Evolutionary conservation across 2,797 vertebrate genomes (phyloP), one percentile per base, ranked within the genome.

Genomic region (Benthosema pterotum): DNA sequence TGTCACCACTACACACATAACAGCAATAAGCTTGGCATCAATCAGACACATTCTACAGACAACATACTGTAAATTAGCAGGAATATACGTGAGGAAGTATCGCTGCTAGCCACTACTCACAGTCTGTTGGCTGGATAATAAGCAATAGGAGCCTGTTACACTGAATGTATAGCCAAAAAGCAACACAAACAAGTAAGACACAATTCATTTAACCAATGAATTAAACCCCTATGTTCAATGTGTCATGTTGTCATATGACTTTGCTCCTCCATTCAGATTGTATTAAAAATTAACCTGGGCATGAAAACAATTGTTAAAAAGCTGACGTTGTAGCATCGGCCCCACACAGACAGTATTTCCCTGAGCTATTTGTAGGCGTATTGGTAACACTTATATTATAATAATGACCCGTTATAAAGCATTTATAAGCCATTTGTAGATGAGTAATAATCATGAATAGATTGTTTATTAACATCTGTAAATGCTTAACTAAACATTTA

Each of bases 61-160:
- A 25, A 11, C 42, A 64, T 47, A n/a, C n/a, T n/a, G n/a, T n/a
- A 14, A 72, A 70, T 60, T 47, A 50, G 45, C 57, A 52, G 57
- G 71, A 80, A 60, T 55, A 64, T 68, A 53, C 49, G 74, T 0
- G 13, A 47, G 48, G 56, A 32, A 48, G 53, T 52, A 49, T 57
- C 22, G 60, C 22, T 61, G 63, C 60, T 53, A 46, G 51, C 19
- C 59, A 54, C 62, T 14, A 28, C 51, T 57, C 71, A 76, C 76
- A 69, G 65, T 65, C 62, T 66, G 69, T 76, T 72, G 80, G 75
- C 63, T 82, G 63, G 54, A 72, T 47, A 74, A 68, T 70, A 74
- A 57, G 52, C 65, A 66, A 68, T 59, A 54, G 71, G 77, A 58
- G 57, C 2, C 8, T 38, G 46, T 70, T 65, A 4, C 42, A 61